Percentiles rank a stretch among this genome's conserved stretches.
Evolutionary conservation across 2,113 vertebrate species (phyloP).

Genomic region (Bos taurus): ARS-UCD2.0 NC_037335.1:89649001-89649500

Average conservation of each 20-base stretch:
- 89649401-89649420: conserved; percentile 76
- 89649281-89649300: conserved; percentile 66
- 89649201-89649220: conserved; percentile 63
- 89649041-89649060: conserved; percentile 85
- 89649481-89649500: conserved; percentile 82
- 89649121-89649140: conserved; percentile 86
- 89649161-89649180: conserved; percentile 86
- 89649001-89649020: conserved; percentile 91
- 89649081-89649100: conserved; percentile 88
- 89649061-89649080: conserved; percentile 83
- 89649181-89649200: conserved; percentile 49
- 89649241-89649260: conserved; percentile 51
- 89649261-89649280: conserved; percentile 65
- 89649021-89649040: conserved; percentile 83
- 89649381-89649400: conserved; percentile 71
- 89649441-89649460: conserved; percentile 86
- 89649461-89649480: conserved; percentile 86
- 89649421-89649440: conserved; percentile 87
- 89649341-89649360: conserved; percentile 78
- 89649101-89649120: conserved; percentile 87
- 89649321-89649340: conserved; percentile 63
- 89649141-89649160: conserved; percentile 85
- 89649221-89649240: conserved; percentile 63
- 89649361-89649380: conserved; percentile 80
- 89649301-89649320: conserved; percentile 63